These are phyloP conservation scores for Anguilla marmorata DNA, from an alignment of 2,797 vertebrate genomes.

Conservation along the genomic window DNA sequence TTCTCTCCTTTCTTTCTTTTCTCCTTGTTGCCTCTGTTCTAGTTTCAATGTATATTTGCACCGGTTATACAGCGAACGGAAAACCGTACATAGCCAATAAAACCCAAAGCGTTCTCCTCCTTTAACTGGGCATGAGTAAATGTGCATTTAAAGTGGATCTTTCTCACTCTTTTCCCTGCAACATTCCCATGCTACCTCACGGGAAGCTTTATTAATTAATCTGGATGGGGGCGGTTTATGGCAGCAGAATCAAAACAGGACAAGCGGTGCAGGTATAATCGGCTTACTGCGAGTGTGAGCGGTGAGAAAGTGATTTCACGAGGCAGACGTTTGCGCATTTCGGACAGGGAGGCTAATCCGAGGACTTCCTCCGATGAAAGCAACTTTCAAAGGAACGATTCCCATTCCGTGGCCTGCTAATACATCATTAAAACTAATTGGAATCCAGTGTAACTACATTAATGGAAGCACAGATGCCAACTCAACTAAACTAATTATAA, in stretches of 20 bases:
- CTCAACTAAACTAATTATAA: background rate
- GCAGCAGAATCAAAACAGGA: conserved; percentile 25
- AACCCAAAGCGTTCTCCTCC: background rate
- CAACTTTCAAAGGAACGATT: background rate
- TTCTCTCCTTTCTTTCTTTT: no score
- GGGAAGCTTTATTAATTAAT: background rate
- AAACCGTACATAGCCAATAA: no score
- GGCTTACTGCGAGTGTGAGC: conserved; percentile 42
- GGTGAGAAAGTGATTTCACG: conserved; percentile 43
- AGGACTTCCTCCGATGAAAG: background rate
- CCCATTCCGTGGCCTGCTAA: background rate
- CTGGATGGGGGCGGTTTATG: background rate
- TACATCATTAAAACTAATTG: conserved; percentile 15
- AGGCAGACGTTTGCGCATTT: conserved; percentile 43
- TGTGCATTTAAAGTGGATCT: background rate
- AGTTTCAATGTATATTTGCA: background rate
- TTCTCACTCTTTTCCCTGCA: background rate
- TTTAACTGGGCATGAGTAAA: background rate
- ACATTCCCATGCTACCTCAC: background rate
- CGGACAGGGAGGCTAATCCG: conserved; percentile 29
- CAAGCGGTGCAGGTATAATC: conserved; percentile 32
- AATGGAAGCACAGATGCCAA: background rate
- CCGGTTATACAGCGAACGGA: no score
- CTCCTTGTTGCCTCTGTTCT: background rate
- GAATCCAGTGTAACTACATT: background rate